Evolutionary conservation across 2,888 invertebrate species (phyloP), one percentile per base, ranked within the genome.

Genomic region (Ophion obscuratus): DNA sequence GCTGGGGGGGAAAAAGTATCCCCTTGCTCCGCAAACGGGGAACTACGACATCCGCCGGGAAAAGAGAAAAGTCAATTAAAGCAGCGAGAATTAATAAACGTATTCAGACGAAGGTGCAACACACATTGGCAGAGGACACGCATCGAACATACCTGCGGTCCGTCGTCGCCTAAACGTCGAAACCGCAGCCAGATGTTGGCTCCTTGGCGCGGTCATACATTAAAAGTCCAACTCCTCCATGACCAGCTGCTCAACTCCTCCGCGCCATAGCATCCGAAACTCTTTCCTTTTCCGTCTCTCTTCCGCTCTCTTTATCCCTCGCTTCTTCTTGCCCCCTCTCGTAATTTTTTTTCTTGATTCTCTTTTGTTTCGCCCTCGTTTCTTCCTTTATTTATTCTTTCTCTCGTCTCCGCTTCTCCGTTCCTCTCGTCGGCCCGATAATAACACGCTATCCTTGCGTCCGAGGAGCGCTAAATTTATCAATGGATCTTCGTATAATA

Each of bases 121-220:
- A 79, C 70, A 36, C n/a, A 59, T 75, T 70, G 17, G 75, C 70
- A 79, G 78, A 80, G 86, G 84, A 82, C 85, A 87, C 87, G 89
- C 78, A 84, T 84, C 47, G 78, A 81, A 88, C 77, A 89, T 88
- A 87, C 87, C 88, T 90, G 90, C 87, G 91, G 90, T 91, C 88
- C 90, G 89, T 89, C 90, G 88, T 90, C 90, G 91, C 89, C 87
- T 92, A 93, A 93, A 91, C 90, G 91, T 88, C 89, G 90, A 92
- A 93, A 92, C 93, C 93, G 89, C 92, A 91, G 90, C 93, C 93
- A 93, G 93, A 93, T 93, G 93, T 92, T 89, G 81, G 81, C 83
- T 85, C 80, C 83, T 84, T 81, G 27, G 79, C 85, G 76, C 85
- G 84, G 83, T 82, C 84, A 87, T 85, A 85, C 87, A 88, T 87